Percentiles rank a stretch among this genome's conserved stretches.
phyloP scores from a whole-genome alignment of 2,113 vertebrate genomes.

The Cromileptes altivelis region DNA sequence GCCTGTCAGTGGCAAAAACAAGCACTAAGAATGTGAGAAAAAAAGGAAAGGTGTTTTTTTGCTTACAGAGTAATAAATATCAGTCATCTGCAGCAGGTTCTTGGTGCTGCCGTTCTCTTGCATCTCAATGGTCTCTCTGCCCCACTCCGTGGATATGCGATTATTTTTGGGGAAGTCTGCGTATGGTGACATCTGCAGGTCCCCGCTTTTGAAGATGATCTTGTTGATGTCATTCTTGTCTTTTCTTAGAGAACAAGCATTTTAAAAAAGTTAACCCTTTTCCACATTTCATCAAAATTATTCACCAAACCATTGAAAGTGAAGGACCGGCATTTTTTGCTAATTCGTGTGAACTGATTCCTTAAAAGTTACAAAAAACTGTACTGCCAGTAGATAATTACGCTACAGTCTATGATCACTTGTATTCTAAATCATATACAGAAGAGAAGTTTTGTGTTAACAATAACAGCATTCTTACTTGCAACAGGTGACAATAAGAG shows the following conservation, averaged over 20 bases:
- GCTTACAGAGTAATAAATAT: constrained; percentile 96
- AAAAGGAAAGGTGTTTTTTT: not conserved
- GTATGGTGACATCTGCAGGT: constrained; percentile 97
- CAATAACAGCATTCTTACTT: constrained; percentile 83
- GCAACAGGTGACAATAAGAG: constrained; percentile 94
- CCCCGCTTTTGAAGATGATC: constrained; percentile 98
- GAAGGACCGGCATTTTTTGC: not conserved
- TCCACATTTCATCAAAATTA: not conserved
- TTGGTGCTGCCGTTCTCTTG: constrained; percentile 99
- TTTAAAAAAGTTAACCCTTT: not conserved
- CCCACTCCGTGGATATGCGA: constrained; percentile 94
- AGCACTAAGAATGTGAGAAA: too few species aligned
- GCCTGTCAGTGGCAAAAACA: too few species aligned
- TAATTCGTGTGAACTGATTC: not conserved
- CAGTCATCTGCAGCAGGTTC: constrained; percentile 97
- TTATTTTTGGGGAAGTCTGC: constrained; percentile 95
- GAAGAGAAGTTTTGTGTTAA: not conserved
- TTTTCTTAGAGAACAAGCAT: constrained; percentile 85
- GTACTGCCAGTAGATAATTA: not conserved
- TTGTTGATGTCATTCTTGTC: constrained; percentile 99
- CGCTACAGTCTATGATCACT: not conserved
- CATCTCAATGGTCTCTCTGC: constrained; percentile 97
- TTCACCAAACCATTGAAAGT: not conserved
- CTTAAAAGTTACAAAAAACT: not conserved
- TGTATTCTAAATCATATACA: not conserved